Base-by-base conservation (phyloP, 2,113 vertebrate genomes). In the Agapornis roseicollis region DNA sequence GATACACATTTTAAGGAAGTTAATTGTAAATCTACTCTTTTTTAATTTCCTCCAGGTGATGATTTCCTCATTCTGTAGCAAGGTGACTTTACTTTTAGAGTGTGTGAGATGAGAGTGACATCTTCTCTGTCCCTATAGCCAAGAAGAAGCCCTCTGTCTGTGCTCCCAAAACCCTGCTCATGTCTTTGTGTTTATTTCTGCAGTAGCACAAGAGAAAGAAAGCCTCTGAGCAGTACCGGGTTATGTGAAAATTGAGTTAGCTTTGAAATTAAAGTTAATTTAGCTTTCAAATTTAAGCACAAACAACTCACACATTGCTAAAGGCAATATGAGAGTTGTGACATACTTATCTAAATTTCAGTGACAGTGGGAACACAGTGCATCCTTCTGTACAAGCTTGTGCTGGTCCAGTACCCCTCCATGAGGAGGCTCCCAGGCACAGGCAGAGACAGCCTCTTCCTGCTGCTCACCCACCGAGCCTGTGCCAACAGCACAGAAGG, bases 41-140 rank as follows among this genome's bases (percentile, higher is more conserved):
- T 39, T 28, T 41, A 49, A 49, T 47, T 92, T 73, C 18, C 17
- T 61, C 20, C 29, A 44, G 47, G 58, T 16, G 56, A 86, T 64
- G n/a, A 72, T 33, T 64, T 80, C 17, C 52, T 88, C 60, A 27
- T 20, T 24, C 39, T 37, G 15, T 15, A 73, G 42, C 63, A 82
- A 76, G 49, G 33, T 47, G 68, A 56, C 3, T 82, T 53, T n/a
- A 44, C 41, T 17, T 66, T 47, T 41, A 77, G 71, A 23, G 29
- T 55, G 25, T 1, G 2, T 0, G 1, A 85, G 24, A 23, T 8
- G 20, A 28, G 13, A 0, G 0, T 33, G n/a, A 44, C 8, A 5
- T 31, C 50, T 35, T 63, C 80, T 68, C 50, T 49, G 28, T 41
- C 37, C 28, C 46, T 8, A 7, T 2, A 70, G 41, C 42, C 41